Base-by-base conservation (phyloP, 2,888 invertebrate species). In the Ochropacha duplaris region DNA sequence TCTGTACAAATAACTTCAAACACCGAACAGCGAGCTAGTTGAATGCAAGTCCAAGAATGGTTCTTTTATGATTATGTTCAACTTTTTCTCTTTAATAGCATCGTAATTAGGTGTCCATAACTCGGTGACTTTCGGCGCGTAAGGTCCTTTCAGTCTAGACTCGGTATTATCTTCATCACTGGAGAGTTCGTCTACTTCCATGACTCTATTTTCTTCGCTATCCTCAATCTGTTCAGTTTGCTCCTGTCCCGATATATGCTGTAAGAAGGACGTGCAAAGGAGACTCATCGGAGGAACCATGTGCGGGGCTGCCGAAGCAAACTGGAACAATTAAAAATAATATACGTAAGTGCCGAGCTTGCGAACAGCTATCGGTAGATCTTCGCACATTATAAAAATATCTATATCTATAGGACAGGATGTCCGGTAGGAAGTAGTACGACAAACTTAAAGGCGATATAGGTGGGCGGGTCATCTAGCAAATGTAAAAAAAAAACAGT, bases 271-370 rank as follows among this genome's bases (percentile, higher is more conserved):
- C 0, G 91, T 86, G 72, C 87, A 88, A 8, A 93, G 75, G 0
- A 90, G 75, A 59, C 84, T 87, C 14, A 93, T 81, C 8, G 90
- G 87, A 1, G 93, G 92, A 11, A 92, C 74, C 88, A 93, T 92
- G 68, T 93, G 90, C 0, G 93, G 86, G 0, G 93, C 84, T 0
- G 87, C 86, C 4, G 89, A 82, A 24, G 92, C 66, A 54, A 93
- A 87, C 93, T 93, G 81, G 19, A 86, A 85, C 55, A 68, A 71
- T 4, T 19, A 24, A 51, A 5, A 50, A 24, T n/a, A 22, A 50
- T n/a, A 50, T 26, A 50, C n/a, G 50, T 19, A n/a, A 2, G n/a
- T 19, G 14, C 5, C 4, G 36, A 36, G n/a, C 36, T 5, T n/a
- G 36, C 36, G 36, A 36, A n/a, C 6, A n/a, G 4, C 6, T 5